Evolutionary conservation across 2,888 invertebrate species (phyloP), one percentile per base, ranked within the genome.

Genomic region (Spialia ferax): DNA sequence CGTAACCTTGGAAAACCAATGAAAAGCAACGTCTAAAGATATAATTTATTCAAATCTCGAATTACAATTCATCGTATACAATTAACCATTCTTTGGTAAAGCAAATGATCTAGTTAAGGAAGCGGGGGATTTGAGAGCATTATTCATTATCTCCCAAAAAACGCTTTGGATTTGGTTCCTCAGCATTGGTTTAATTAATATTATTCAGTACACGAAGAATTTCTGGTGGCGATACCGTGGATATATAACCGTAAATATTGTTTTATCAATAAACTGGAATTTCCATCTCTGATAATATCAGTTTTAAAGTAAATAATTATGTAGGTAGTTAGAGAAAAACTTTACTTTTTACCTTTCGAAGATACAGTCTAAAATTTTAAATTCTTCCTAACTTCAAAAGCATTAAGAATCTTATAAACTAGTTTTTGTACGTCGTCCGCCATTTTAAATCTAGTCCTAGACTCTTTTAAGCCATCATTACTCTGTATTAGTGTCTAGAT

Each of bases 71-170:
- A 48, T 22, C 20, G 10, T 1, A n/a, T 48, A 20, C 11, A 18
- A 22, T 22, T 48, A n/a, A 48, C 48, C 48, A 11, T 20, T 48
- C 20, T 20, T 20, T 48, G 11, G 11, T 48, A 22, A 11, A n/a
- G 20, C 48, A 11, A 48, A 45, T 61, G 20, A 20, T 29, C 11
- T 29, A n/a, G 38, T 11, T 18, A 32, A 42, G 42, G 7, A 20
- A 1, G 11, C 32, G 6, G 6, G 35, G 57, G 56, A 48, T 56
- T 48, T 50, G 22, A 57, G 20, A 64, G 42, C 45, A 63, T 50
- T 50, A 64, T 64, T 64, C 23, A 57, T 64, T 64, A 64, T 64
- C 45, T 42, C 42, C 20, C 20, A 26, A 55, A 56, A 56, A 26
- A 64, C 23, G 48, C 48, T 50, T 42, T 50, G 22, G 48, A 57